Evolutionary conservation across 2,113 vertebrate genomes (phyloP).

Genomic region (Tinamus guttatus): DNA sequence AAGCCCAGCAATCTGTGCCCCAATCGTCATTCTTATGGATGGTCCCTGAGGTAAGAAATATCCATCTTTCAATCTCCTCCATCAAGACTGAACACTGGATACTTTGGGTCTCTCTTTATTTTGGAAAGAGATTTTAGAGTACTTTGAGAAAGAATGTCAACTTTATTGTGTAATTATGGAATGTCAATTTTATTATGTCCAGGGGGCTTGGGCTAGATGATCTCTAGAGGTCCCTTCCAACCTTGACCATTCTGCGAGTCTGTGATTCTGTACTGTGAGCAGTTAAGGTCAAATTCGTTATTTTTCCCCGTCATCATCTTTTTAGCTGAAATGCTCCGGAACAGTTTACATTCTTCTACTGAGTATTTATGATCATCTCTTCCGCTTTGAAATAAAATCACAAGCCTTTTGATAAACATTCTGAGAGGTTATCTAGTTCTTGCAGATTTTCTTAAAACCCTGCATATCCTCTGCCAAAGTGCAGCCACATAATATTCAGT

Average conservation of each 20-base stretch:
- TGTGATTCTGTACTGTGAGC: background rate
- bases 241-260: too few species aligned
- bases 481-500: background rate
- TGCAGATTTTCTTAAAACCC: slow-evolving; percentile 11
- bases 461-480: background rate
- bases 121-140: background rate
- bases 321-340: background rate
- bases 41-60: background rate
- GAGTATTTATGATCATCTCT: background rate
- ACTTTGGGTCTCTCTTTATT: background rate
- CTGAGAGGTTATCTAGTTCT: background rate
- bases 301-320: background rate
- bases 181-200: too few species aligned
- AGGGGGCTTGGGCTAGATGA: too few species aligned
- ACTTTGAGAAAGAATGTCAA: background rate
- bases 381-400: background rate
- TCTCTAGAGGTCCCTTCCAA: too few species aligned
- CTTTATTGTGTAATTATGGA: background rate
- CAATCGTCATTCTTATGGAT: background rate
- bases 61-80: background rate
- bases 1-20: background rate
- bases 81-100: background rate
- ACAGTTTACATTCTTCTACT: slow-evolving; percentile 1
- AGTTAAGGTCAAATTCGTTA: background rate
- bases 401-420: background rate